Conservation (phyloP, 2,888 invertebrate genomes). For the Xestobium rufovillosum region DNA sequence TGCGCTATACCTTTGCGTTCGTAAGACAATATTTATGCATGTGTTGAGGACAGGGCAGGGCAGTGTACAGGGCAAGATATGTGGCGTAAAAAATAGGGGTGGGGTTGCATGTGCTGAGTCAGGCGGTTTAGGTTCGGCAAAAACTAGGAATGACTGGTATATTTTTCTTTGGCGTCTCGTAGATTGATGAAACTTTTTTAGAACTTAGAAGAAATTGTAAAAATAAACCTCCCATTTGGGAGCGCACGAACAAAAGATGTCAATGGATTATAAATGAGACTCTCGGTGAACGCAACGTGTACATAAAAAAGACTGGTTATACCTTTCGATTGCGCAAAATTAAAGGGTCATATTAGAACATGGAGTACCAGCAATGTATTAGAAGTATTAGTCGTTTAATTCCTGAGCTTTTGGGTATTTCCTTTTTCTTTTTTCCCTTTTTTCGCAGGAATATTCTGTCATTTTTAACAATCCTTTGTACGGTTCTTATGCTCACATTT, state of each 20-base stretch:
- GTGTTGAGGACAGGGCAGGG: conserved; percentile 21
- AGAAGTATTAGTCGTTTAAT: too few species aligned
- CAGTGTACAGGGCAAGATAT: conserved; percentile 33
- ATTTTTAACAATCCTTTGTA: too few species aligned
- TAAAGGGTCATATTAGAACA: too few species aligned
- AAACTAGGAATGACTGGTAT: conserved; percentile 41
- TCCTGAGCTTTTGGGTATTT: too few species aligned
- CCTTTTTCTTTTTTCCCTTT: too few species aligned
- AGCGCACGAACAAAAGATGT: conserved; percentile 34
- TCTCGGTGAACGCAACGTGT: too few species aligned
- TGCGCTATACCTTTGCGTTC: too few species aligned
- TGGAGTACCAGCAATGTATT: too few species aligned
- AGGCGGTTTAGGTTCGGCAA: conserved; percentile 33
- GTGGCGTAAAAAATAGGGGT: conserved; percentile 39
- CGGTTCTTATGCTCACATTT: too few species aligned
- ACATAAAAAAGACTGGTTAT: too few species aligned
- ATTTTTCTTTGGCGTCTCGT: conserved; percentile 34
- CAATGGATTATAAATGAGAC: conserved; percentile 35
- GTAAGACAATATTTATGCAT: conserved; percentile 16
- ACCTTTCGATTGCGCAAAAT: too few species aligned
- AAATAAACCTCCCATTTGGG: conserved; percentile 36
- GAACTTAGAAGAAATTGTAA: conserved; percentile 37
- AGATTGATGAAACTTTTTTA: conserved; percentile 38
- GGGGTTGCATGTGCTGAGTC: conserved; percentile 43
- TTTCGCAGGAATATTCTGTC: too few species aligned